phyloP scores from a whole-genome alignment of 1,140 invertebrate genomes.

The Latrodectus geometricus region DNA sequence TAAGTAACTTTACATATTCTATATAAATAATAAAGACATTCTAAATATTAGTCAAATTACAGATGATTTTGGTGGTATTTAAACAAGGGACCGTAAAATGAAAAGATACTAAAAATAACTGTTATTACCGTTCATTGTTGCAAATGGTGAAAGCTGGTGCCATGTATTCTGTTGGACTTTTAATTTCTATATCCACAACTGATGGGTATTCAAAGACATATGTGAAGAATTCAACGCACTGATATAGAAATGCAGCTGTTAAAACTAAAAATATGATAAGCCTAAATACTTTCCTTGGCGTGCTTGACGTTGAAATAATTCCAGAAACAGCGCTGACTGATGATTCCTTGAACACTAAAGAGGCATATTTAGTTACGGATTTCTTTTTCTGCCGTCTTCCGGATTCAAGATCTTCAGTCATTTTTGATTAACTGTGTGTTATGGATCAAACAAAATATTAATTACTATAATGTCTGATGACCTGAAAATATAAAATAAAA shows the following conservation, averaged over 20 bases:
- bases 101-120: no score
- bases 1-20: no score
- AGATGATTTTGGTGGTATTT: no score
- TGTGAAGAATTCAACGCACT: background rate
- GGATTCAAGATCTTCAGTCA: background rate
- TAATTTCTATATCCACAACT: slow-evolving; percentile 9
- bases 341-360: slow-evolving; percentile 7
- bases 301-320: background rate
- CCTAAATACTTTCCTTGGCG: slow-evolving; percentile 11
- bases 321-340: slow-evolving; percentile 28
- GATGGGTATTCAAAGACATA: slow-evolving; percentile 4
- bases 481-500: no score
- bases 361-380: slow-evolving; percentile 8
- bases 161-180: background rate
- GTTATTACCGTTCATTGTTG: background rate
- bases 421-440: background rate
- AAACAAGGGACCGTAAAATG: no score
- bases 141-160: slow-evolving; percentile 18
- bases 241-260: slow-evolving; percentile 27
- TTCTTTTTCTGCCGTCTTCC: background rate
- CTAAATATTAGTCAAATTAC: no score
- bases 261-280: slow-evolving; percentile 9
- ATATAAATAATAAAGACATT: no score
- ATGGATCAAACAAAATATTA: no score
- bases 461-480: no score